Evolutionary conservation across 2,888 invertebrate genomes (phyloP).

Genomic region (Synanthedon tipuliformis): DNA sequence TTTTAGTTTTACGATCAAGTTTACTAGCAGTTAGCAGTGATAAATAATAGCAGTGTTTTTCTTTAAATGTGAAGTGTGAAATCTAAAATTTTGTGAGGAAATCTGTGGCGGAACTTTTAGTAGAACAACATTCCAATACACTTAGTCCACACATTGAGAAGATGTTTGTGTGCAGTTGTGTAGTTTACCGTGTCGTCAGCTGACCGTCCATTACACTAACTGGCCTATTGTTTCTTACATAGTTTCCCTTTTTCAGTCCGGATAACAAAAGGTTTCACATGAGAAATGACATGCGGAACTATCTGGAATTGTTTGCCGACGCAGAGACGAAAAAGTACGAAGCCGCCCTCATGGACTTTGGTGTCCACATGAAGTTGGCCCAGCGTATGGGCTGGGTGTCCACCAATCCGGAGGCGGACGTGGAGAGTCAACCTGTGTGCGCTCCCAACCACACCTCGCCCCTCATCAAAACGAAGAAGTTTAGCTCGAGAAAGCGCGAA

Average conservation of each 20-base stretch:
- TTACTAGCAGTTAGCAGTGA: no score
- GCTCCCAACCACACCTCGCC: constrained; percentile 28
- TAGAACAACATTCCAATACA: no score
- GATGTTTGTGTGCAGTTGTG: no score
- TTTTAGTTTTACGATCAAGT: no score
- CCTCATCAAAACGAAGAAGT: constrained; percentile 29
- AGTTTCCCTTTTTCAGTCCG: constrained; percentile 30
- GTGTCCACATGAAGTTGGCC: constrained; percentile 53
- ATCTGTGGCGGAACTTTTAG: no score
- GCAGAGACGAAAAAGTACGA: constrained; percentile 26
- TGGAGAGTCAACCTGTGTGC: constrained; percentile 20
- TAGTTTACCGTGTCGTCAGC: no score
- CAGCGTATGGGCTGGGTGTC: constrained; percentile 55
- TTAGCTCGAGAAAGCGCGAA: constrained; percentile 18
- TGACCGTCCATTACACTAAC: no score
- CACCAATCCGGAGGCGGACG: constrained; percentile 11
- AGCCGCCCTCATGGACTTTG: constrained; percentile 47
- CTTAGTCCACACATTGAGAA: no score
- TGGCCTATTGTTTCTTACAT: not conserved
- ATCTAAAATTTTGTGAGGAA: no score
- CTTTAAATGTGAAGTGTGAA: no score
- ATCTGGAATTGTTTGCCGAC: constrained; percentile 29
- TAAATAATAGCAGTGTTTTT: no score
- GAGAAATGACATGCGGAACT: constrained; percentile 50
- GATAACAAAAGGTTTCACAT: constrained; percentile 52